Base-by-base conservation (phyloP, 2,797 vertebrate genomes). In the Scleropages formosus region DNA sequence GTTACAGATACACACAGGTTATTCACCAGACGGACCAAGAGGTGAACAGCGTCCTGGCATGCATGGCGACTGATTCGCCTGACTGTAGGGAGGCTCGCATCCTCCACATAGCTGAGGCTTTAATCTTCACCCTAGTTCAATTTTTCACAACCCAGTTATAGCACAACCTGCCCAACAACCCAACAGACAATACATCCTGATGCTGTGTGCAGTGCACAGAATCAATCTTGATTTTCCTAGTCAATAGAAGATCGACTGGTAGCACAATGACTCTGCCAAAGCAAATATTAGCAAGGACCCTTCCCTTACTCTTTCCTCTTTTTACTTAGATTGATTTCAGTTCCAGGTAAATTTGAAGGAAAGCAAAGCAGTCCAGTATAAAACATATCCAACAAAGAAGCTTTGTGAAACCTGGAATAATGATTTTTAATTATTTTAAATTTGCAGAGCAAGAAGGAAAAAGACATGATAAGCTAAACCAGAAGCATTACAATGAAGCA, bases 1-100 rank as follows among this genome's bases (percentile, higher is more conserved):
- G 91, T 92, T 92, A 91, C 86, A 89, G 85, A 87, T 87, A 85
- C 81, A 80, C 67, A 62, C 75, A 80, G 62, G 75, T 84, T 73
- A 85, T 85, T 81, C 84, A 85, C 82, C 83, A 73, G 68, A 39
- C 64, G 64, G 72, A 51, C 73, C 77, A 58, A 81, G 78, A 73
- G 77, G 77, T 75, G 77, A 81, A 83, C 82, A 20, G 75, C 73
- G 80, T 80, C 64, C 81, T 27, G 78, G 80, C 90, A 91, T 91
- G 88, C 88, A 86, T 79, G 79, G 79, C 79, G 78, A 66, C 80
- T 56, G 64, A 77, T 74, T 18, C 22, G 20, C 67, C 49, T n/a
- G 67, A 11, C 16, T n/a, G 16, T 12, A 15, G 18, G 63, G 47
- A 69, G 44, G 64, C n/a, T 44, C 18, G 8, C 16, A 47, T 44